Base-by-base conservation (phyloP, 2,113 vertebrate species). In the Chitala chitala region DNA sequence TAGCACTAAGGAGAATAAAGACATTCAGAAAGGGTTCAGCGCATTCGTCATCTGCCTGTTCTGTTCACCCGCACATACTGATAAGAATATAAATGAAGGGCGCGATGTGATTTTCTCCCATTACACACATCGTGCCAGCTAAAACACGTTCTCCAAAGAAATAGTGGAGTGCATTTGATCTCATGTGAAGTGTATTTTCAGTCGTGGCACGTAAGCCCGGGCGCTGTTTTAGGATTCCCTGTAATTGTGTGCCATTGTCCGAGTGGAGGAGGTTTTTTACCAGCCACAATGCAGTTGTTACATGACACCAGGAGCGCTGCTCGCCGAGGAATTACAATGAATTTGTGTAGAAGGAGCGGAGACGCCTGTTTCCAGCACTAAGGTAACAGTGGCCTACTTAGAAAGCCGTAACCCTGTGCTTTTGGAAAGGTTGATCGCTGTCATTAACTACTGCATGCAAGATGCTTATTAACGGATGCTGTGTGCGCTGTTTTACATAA, bases 51-150 rank as follows among this genome's bases (percentile, higher is more conserved):
- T 66, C 63, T 74, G 59, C 66, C 68, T 69, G 36, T 76, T 61
- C 65, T 61, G 55, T 33, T 71, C 51, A 71, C 66, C 54, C 68
- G 40, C 53, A 17, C 42, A 33, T 71, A 40, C 66, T 61, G 74
- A 76, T 71, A 54, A 71, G 74, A 76, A 76, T 76, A 71, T 42
- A 61, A 76, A 76, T 70, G 53, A 76, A 70, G 17, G 46, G 31
- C 3, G 36, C 20, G 50, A 22, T 50, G 29, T 73, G 44, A 73
- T 73, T 63, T 74, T 53, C 73, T 54, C 73, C 48, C 48, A 54
- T 42, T 56, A 40, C 22, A 56, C 55, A 69, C 51, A 56, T 31
- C 51, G 38, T 29, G 50, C 24, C 40, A 36, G 53, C 44, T 66
- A 40, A 69, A 58, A 56, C 7, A 46, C 22, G 44, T 58, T 29